These are phyloP conservation scores for Andricus curvator DNA, from an alignment of 2,888 invertebrate species.

Conservation along the genomic window DNA sequence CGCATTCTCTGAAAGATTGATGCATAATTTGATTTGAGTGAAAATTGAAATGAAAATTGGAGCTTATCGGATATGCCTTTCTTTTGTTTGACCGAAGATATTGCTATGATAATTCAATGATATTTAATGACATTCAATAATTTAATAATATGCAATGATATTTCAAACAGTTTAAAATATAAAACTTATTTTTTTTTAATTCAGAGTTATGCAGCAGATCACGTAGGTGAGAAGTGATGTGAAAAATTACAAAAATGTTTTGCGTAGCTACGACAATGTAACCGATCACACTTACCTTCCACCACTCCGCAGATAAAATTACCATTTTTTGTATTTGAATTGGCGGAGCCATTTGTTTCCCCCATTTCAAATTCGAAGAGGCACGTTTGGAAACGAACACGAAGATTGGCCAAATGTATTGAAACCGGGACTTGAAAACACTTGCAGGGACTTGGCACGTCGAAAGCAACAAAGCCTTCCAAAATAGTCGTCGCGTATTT, in stretches of 20 bases:
- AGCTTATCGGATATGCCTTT: not conserved
- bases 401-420: not conserved
- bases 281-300: conserved; percentile 83
- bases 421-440: not conserved
- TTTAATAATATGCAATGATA: too few species aligned
- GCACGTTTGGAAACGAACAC: not conserved
- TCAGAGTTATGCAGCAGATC: not conserved
- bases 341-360: conserved; percentile 79
- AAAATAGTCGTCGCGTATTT: not conserved
- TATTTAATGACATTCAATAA: too few species aligned
- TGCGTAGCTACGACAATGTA: not conserved
- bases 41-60: not conserved
- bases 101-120: not conserved
- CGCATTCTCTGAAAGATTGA: not conserved
- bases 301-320: conserved; percentile 96
- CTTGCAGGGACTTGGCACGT: not conserved
- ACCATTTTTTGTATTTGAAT: conserved; percentile 84
- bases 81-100: not conserved
- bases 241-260: conserved; percentile 5
- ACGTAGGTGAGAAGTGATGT: not conserved
- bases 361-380: conserved; percentile 67
- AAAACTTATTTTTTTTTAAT: not conserved
- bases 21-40: not conserved
- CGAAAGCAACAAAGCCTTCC: not conserved
- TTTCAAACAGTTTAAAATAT: not conserved